phyloP scores from a whole-genome alignment of 2,113 vertebrate species.

The Lamprotornis superbus region DNA sequence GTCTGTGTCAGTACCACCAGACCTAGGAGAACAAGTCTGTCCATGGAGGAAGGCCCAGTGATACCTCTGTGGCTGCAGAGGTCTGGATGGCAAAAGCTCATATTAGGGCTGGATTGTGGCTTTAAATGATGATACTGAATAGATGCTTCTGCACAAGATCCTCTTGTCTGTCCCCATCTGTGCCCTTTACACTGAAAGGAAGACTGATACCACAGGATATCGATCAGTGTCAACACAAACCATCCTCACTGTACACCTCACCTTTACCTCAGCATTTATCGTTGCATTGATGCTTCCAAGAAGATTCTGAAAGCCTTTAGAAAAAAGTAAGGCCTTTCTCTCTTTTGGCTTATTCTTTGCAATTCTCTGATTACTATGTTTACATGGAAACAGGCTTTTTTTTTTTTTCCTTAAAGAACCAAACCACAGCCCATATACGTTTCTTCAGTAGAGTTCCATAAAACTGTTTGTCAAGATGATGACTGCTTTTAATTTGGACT shows the following conservation, averaged over 20 bases:
- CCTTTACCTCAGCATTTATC: slow-evolving; percentile 12
- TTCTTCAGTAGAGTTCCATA: not conserved
- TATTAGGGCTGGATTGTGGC: not conserved
- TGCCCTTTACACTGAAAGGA: slow-evolving; percentile 13
- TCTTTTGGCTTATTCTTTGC: not conserved
- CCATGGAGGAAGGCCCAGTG: not conserved
- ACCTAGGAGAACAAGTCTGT: not conserved
- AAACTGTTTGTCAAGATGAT: not conserved
- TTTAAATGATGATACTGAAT: not conserved
- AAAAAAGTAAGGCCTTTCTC: not conserved
- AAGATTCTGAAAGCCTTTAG: slow-evolving; percentile 3
- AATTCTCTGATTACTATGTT: not conserved
- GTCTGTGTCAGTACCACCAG: not conserved
- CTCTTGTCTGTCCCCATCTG: not conserved
- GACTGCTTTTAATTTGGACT: not conserved
- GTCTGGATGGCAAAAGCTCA: not conserved
- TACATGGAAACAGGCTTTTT: not conserved
- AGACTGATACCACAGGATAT: not conserved
- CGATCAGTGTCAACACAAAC: not conserved
- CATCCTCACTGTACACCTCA: not conserved
- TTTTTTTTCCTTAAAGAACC: not conserved
- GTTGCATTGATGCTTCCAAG: not conserved
- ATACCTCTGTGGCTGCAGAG: not conserved
- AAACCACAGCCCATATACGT: not conserved
- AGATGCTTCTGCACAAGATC: not conserved